Evolutionary conservation across 2,797 vertebrate species (phyloP).

Genomic region (Ambastaia sidthimunki): DNA sequence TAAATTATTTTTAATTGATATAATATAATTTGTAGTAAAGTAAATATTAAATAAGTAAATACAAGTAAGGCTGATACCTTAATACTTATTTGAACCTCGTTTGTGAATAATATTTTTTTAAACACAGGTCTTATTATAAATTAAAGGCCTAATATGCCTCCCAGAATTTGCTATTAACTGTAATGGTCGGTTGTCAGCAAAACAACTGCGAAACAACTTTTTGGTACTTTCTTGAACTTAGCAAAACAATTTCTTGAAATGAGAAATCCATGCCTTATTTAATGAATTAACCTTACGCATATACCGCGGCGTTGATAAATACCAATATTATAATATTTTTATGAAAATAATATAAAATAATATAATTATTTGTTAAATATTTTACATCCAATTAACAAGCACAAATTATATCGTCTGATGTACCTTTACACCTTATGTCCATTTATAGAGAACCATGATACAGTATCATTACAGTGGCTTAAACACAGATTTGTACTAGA

Average conservation of each 20-base stretch:
- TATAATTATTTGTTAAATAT: too few relatives aligned
- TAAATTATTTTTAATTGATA: too few relatives aligned
- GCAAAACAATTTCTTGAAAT: slow-evolving; percentile 86
- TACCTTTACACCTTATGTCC: not conserved
- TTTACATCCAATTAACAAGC: too few relatives aligned
- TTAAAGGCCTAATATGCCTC: slow-evolving; percentile 61
- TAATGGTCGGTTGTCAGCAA: slow-evolving; percentile 85
- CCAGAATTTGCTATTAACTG: slow-evolving; percentile 89
- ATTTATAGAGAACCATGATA: not conserved
- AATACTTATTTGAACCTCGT: too few relatives aligned
- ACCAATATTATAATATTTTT: not conserved
- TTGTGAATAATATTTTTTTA: too few relatives aligned
- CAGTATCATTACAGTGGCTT: not conserved
- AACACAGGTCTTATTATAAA: slow-evolving; percentile 69
- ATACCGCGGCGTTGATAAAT: not conserved
- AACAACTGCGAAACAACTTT: slow-evolving; percentile 73
- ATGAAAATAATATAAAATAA: too few relatives aligned
- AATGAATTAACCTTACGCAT: not conserved
- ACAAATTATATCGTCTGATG: not conserved
- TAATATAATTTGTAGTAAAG: too few relatives aligned
- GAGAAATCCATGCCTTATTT: slow-evolving; percentile 92
- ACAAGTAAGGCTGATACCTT: too few relatives aligned
- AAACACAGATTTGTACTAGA: not conserved
- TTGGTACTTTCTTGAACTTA: slow-evolving; percentile 82
- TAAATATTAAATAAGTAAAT: too few relatives aligned